Conservation (phyloP, 2,113 vertebrate genomes). For the Chlorodrepanis virens region DNA sequence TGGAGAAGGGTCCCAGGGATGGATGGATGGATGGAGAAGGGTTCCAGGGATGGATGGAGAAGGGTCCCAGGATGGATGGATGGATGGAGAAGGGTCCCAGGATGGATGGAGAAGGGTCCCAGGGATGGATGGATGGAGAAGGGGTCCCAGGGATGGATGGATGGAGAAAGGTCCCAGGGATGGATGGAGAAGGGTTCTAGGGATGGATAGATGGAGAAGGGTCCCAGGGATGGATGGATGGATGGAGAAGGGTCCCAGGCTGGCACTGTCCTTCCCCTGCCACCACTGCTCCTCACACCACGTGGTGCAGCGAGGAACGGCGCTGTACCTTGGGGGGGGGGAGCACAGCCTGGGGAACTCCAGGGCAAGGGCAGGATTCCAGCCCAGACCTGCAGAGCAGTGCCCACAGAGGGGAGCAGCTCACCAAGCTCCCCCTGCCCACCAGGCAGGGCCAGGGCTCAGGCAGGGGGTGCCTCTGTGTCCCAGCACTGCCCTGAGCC, state of each 20-base stretch:
- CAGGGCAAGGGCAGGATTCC: background rate
- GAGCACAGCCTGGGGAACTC: background rate
- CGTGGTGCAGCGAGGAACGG: fast-evolving
- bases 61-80: fast-evolving
- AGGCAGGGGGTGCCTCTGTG: background rate
- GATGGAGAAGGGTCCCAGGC: background rate
- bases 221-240: background rate
- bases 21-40: no score
- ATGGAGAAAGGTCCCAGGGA: background rate
- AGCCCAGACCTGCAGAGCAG: background rate
- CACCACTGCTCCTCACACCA: fast-evolving
- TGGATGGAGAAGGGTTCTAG: background rate
- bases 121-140: no score
- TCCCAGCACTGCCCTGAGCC: background rate
- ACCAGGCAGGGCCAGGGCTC: no score
- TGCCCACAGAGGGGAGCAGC: fast-evolving
- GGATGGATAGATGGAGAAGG: no score
- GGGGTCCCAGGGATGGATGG: background rate
- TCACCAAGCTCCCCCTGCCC: fast-evolving
- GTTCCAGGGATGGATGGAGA: background rate
- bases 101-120: fast-evolving
- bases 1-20: no score
- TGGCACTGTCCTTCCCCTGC: background rate
- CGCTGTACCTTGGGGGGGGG: background rate
- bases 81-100: fast-evolving